Evolutionary conservation across 2,888 invertebrate species (phyloP).

Genomic region (Acanthoscelides obtectus): DNA sequence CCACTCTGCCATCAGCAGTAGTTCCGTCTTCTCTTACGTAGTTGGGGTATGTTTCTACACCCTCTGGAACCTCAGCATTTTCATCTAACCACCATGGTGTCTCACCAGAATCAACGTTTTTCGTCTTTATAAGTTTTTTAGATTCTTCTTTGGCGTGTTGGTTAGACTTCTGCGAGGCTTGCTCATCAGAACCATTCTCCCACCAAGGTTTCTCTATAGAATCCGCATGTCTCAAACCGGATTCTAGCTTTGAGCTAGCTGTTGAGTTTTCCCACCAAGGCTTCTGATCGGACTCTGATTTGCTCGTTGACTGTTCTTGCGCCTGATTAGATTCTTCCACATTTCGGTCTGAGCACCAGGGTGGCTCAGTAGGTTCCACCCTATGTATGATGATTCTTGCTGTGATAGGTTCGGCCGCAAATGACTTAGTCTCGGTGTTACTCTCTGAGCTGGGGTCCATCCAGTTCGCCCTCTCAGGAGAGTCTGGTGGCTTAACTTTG

Average conservation of each 20-base stretch:
- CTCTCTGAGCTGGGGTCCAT: conserved; percentile 37
- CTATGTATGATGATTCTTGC: conserved; percentile 37
- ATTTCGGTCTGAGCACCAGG: conserved; percentile 53
- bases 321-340: conserved; percentile 2
- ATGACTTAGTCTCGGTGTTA: conserved; percentile 11
- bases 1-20: conserved; percentile 23
- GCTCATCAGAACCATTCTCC: neutral
- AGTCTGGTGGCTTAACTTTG: conserved; percentile 46
- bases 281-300: neutral
- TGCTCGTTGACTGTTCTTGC: neutral
- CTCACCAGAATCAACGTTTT: conserved; percentile 49
- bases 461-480: conserved; percentile 50
- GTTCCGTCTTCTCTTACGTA: conserved; percentile 30
- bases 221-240: neutral
- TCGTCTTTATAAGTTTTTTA: conserved; percentile 10
- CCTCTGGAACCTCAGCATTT: conserved; percentile 62
- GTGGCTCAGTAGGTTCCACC: conserved; percentile 61
- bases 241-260: neutral
- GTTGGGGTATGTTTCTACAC: conserved; percentile 48
- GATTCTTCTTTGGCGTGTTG: neutral
- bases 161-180: neutral
- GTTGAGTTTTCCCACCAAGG: neutral
- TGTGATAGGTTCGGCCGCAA: conserved; percentile 44
- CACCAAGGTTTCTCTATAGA: conserved; percentile 1
- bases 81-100: conserved; percentile 70